phyloP scores from a whole-genome alignment of 2,113 vertebrate species.

The Piprites chloris region DNA sequence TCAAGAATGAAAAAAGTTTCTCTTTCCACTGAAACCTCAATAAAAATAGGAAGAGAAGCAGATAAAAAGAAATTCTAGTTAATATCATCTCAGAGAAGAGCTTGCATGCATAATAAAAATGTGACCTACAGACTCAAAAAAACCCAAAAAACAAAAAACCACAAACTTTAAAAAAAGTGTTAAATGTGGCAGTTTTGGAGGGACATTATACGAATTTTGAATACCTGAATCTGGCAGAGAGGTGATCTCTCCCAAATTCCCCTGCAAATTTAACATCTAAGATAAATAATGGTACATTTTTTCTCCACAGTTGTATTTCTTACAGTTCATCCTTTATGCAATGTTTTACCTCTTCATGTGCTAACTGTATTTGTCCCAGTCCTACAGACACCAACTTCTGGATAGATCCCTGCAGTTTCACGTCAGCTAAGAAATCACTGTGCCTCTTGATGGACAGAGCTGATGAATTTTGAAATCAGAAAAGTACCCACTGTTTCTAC shows the following conservation, averaged over 20 bases:
- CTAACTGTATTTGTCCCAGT: neutral
- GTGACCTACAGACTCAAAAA: neutral
- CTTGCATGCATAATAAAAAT: neutral
- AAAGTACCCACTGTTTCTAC: neutral
- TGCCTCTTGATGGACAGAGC: neutral
- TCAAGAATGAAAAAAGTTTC: neutral
- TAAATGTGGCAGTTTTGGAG: neutral
- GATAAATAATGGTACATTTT: neutral
- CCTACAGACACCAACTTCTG: neutral
- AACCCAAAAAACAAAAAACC: too few species aligned
- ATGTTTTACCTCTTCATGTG: neutral
- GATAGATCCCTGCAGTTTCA: neutral
- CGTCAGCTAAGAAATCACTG: neutral
- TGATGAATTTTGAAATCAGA: neutral
- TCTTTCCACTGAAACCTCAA: neutral
- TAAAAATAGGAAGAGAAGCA: neutral
- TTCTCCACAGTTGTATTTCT: neutral
- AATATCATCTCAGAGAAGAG: neutral
- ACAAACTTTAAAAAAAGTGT: neutral
- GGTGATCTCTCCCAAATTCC: neutral
- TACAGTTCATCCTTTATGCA: neutral
- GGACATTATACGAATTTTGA: neutral
- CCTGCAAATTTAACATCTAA: neutral
- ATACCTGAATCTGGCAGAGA: neutral
- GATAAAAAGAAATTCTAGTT: neutral